Base-by-base conservation (phyloP, 1,140 invertebrate genomes). In the Medauroidea extradentata region DNA sequence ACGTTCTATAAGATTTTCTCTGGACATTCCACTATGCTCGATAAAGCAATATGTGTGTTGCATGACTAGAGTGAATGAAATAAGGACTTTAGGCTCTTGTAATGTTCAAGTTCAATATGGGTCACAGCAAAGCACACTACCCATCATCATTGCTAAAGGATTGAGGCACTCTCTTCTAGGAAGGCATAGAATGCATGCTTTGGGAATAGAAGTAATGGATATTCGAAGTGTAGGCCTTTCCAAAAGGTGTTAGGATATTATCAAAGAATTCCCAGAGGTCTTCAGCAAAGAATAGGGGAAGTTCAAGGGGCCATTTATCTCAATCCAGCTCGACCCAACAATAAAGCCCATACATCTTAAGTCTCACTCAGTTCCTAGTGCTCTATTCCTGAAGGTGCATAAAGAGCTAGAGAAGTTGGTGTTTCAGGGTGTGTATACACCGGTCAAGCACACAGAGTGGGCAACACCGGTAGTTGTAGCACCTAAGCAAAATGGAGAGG, bases 401-500 rank as follows among this genome's bases (percentile, higher is more conserved):
- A 46, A 46, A 9, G 43, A 46, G 21, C 14, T 46, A n/a, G 43
- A 46, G 14, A 46, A 46, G 21, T n/a, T 46, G 14, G 16, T 46
- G 5, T 23, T 9, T 9, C 29, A 34, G 29, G 29, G 29, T 34
- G 29, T 34, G 29, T 34, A 34, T 34, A 34, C 29, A 34, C 29
- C 16, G 21, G 21, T 46, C 14, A 23, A 46, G 16, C 43, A 46
- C 14, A n/a, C 3, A 9, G 16, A 46, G 24, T 72, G 43, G 57
- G 62, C 16, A 4, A 62, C 57, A 24, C 57, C 57, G 25, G 19
- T 44, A 9, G 57, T 4, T 2, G 52, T 59, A 11, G 3, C n/a
- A n/a, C n/a, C n/a, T n/a, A 59, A 59, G 44, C 27, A 1, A 7
- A 39, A 73, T 52, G 64, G 64, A 8, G 59, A 50, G 9, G 43